phyloP scores from a whole-genome alignment of 2,113 vertebrate genomes.

The Ardeotis arabs region DNA sequence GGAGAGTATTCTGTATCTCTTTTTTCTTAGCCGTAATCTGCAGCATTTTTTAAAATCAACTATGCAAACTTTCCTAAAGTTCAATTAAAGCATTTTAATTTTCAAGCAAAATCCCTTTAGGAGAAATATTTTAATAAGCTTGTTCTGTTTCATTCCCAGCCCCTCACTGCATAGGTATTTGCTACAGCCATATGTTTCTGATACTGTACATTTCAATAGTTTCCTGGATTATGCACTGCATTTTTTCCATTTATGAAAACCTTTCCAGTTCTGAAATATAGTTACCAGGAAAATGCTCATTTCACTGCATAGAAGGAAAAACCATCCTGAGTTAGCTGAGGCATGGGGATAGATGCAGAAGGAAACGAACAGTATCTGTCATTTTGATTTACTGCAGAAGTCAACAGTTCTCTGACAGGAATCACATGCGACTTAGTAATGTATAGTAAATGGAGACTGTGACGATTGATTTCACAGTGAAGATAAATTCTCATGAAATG shows the following conservation, averaged over 20 bases:
- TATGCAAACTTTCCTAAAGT: background rate
- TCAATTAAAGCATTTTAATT: constrained; percentile 8
- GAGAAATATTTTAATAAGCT: background rate
- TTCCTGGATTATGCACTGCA: constrained; percentile 64
- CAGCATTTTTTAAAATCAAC: background rate
- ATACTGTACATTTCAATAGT: constrained; percentile 62
- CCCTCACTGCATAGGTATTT: constrained; percentile 58
- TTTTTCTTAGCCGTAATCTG: background rate
- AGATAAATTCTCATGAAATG: constrained; percentile 74
- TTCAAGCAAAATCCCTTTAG: constrained; percentile 3
- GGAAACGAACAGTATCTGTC: constrained; percentile 40
- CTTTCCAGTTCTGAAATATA: constrained; percentile 59
- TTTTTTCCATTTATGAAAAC: constrained; percentile 55
- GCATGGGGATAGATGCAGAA: background rate
- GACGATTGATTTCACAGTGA: constrained; percentile 73
- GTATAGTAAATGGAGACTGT: constrained; percentile 63
- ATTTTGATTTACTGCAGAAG: constrained; percentile 66
- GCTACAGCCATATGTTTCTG: constrained; percentile 67
- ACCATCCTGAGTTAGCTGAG: constrained; percentile 23
- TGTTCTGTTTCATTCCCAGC: constrained; percentile 32
- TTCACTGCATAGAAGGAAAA: constrained; percentile 21
- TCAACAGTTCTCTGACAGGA: constrained; percentile 57
- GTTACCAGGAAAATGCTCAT: constrained; percentile 56
- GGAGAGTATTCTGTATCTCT: background rate
- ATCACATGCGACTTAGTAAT: constrained; percentile 67